Conservation (phyloP, 2,113 vertebrate species). For the Spilogale gracilis region DNA sequence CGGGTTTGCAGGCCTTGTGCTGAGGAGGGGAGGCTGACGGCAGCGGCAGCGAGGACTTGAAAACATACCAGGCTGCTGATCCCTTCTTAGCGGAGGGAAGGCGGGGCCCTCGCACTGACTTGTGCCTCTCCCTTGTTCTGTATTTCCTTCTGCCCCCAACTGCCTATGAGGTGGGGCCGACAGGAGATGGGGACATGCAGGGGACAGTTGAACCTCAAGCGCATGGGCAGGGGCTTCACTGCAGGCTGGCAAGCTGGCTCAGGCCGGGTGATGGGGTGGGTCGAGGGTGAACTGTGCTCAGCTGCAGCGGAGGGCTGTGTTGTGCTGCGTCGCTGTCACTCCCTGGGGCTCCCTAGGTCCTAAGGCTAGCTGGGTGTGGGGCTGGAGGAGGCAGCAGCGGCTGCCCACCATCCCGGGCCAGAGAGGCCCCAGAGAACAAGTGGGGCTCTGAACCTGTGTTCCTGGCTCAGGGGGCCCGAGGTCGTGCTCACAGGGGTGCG, state of each 20-base stretch:
- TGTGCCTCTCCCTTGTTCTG: rapidly evolving
- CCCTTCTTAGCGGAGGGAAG: not conserved
- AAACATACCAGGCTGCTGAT: no score
- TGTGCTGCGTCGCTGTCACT: not conserved
- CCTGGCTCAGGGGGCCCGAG: not conserved
- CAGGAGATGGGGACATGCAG: not conserved
- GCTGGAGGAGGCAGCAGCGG: rapidly evolving
- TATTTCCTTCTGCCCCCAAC: not conserved
- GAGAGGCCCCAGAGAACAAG: not conserved
- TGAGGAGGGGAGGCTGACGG: not conserved
- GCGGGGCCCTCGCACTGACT: rapidly evolving
- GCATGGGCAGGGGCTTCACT: not conserved
- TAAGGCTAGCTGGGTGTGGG: not conserved
- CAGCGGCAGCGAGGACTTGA: not conserved
- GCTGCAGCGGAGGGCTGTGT: not conserved
- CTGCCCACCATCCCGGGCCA: not conserved
- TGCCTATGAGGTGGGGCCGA: not conserved
- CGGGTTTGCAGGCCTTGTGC: rapidly evolving
- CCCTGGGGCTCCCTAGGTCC: not conserved
- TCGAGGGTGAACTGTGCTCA: rapidly evolving
- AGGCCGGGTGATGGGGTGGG: not conserved
- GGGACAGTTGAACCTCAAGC: not conserved
- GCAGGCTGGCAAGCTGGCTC: not conserved
- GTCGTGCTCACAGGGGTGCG: not conserved
- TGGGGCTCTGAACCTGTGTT: not conserved